A percentile compares a stretch with the other conserved stretches of the same genome.
Conservation (phyloP, 1,140 invertebrate species). For the Chlorops oryzae region DNA sequence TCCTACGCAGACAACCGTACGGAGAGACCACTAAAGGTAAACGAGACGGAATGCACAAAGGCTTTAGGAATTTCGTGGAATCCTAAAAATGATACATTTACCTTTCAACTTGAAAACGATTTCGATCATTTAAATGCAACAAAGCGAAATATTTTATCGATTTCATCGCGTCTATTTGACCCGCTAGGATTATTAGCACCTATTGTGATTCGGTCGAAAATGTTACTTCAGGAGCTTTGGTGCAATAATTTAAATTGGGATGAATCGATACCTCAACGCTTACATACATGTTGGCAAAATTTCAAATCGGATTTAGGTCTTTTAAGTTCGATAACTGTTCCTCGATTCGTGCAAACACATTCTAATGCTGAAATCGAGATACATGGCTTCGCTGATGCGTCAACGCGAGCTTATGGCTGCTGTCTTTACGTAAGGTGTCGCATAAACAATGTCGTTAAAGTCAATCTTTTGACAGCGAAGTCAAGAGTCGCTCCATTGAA, state of each 20-base stretch:
- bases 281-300: too few relatives aligned
- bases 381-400: too few relatives aligned
- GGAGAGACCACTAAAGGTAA: neutral
- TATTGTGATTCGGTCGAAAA: constrained; percentile 34
- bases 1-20: neutral
- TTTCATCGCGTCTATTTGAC: constrained; percentile 29
- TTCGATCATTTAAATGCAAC: neutral
- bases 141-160: constrained; percentile 19
- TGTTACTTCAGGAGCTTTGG: constrained; percentile 46
- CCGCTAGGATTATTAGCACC: constrained; percentile 40
- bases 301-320: too few relatives aligned
- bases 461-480: constrained; percentile 5
- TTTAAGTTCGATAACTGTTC: neutral
- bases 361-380: neutral
- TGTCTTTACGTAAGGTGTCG: neutral
- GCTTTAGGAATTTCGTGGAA: neutral
- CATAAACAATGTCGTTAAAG: neutral
- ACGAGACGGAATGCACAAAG: neutral
- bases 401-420: neutral
- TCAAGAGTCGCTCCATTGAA: constrained; percentile 16
- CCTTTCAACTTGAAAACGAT: neutral
- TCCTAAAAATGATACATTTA: constrained; percentile 4
- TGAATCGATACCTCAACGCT: constrained; percentile 12
- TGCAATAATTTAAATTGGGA: constrained; percentile 34
- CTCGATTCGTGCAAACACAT: too few relatives aligned